These are phyloP conservation scores for Aulostomus chinensis DNA, from an alignment of 2,797 vertebrate species.

Conservation along the genomic window DNA sequence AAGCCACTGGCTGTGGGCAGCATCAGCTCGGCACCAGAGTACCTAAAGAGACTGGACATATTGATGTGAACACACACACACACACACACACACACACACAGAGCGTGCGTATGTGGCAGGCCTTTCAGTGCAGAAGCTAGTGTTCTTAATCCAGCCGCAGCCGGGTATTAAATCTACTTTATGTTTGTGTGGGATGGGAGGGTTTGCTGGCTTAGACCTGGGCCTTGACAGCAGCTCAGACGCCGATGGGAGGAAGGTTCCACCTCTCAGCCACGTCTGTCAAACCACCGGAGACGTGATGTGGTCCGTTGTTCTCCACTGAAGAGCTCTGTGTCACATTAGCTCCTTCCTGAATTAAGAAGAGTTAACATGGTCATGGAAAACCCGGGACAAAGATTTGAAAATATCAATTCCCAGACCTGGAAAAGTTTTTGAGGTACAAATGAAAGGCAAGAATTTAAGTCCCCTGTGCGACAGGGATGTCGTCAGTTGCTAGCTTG, in stretches of 20 bases:
- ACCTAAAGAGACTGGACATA: slow-evolving; percentile 35
- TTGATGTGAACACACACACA: slow-evolving; percentile 8
- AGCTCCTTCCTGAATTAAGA: too few relatives aligned
- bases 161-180: slow-evolving; percentile 61
- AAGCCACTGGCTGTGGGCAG: slow-evolving; percentile 28
- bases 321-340: too few relatives aligned
- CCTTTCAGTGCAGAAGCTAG: slow-evolving; percentile 16
- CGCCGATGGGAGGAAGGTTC: slow-evolving; percentile 10
- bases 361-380: too few relatives aligned
- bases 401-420: too few relatives aligned
- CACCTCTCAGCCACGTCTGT: slow-evolving; percentile 9
- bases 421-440: too few relatives aligned
- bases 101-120: slow-evolving; percentile 5
- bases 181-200: slow-evolving; percentile 41
- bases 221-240: slow-evolving; percentile 40
- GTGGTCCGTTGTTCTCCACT: too few relatives aligned
- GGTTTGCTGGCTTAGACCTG: slow-evolving; percentile 28
- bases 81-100: slow-evolving; percentile 4
- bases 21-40: slow-evolving; percentile 15
- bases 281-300: too few relatives aligned
- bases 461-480: too few relatives aligned
- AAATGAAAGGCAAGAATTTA: too few relatives aligned
- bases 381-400: too few relatives aligned
- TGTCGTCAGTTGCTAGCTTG: too few relatives aligned
- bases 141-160: slow-evolving; percentile 59